A percentile compares a stretch with the other conserved stretches of the same genome.
These are phyloP conservation scores for Pantala flavescens DNA, from an alignment of 1,140 invertebrate genomes.

Conservation along the genomic window DNA sequence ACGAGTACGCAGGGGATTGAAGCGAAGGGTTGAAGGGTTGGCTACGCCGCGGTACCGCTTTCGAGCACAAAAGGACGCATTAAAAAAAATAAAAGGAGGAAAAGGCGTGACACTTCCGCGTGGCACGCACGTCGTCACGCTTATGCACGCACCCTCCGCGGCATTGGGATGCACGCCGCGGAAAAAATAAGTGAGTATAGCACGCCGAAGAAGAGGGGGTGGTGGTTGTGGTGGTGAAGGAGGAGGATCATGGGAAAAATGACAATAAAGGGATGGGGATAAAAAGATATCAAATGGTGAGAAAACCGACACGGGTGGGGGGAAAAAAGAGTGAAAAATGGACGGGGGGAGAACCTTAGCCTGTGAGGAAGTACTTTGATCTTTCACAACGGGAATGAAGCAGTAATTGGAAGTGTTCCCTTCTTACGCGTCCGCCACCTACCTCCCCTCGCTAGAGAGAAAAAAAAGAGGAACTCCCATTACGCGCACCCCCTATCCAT, in stretches of 20 bases:
- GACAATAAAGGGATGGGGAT: neutral
- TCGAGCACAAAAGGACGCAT: too few relatives aligned
- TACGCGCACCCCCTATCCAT: too few relatives aligned
- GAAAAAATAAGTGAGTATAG: neutral
- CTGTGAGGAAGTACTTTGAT: neutral
- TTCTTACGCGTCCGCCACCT: neutral
- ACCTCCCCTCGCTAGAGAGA: neutral
- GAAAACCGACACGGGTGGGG: neutral
- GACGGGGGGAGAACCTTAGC: neutral
- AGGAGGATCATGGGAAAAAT: neutral
- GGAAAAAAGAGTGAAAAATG: neutral
- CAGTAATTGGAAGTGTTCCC: slow-evolving; percentile 1
- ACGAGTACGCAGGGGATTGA: too few relatives aligned
- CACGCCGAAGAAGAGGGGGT: neutral
- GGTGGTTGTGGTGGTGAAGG: neutral
- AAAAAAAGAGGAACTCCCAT: too few relatives aligned
- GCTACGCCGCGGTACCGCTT: too few relatives aligned
- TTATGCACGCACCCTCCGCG: too few relatives aligned
- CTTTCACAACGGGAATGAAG: neutral
- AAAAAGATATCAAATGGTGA: slow-evolving; percentile 4
- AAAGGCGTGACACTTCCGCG: too few relatives aligned
- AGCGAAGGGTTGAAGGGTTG: too few relatives aligned
- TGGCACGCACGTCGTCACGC: too few relatives aligned
- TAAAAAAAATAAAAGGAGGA: too few relatives aligned
- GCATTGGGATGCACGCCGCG: too few relatives aligned